Evolutionary conservation across 1,140 invertebrate genomes (phyloP), one percentile per base, ranked within the genome.

Genomic region (Drosophila miranda): DNA sequence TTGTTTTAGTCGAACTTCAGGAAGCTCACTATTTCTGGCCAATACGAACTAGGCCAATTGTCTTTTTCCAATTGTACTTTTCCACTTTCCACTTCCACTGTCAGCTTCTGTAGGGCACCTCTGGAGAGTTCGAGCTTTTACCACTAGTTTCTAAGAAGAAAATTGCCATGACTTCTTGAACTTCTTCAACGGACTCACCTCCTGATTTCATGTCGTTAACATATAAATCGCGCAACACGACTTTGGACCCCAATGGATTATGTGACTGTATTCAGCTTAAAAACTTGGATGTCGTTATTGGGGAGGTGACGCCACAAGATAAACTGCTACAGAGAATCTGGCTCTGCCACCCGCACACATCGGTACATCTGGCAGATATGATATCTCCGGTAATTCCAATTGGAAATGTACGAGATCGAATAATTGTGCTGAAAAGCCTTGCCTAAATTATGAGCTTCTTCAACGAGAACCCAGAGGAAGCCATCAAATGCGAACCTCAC

Each of bases 261-360:
- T 16, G 16, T 16, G 16, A 16, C 16, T 16, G 16, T 16, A 16
- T 16, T 1, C 16, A 16, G 16, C 16, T 16, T 16, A 16, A 16
- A 16, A 16, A 16, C 16, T 16, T 16, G 16, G 16, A 16, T 16
- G 16, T 16, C n/a, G n/a, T n/a, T n/a, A n/a, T n/a, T n/a, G n/a
- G n/a, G n/a, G n/a, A n/a, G 2, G 0, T 57, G 14, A 26, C 91
- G 64, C 91, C 92, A 93, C 6, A 92, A 26, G 16, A 93, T 92
- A 46, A 78, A 60, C 68, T 92, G 92, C 44, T 87, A 89, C 30
- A 89, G 72, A 6, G 74, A 50, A 59, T 92, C 78, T 6, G 81
- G 61, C 21, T 67, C 28, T 54, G 89, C 54, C 92, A 91, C 6
- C 91, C 63, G 52, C 91, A 93, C 91, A 92, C 92, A 26, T 26